phyloP scores from a whole-genome alignment of 2,888 invertebrate species.

The Noctua comes region DNA sequence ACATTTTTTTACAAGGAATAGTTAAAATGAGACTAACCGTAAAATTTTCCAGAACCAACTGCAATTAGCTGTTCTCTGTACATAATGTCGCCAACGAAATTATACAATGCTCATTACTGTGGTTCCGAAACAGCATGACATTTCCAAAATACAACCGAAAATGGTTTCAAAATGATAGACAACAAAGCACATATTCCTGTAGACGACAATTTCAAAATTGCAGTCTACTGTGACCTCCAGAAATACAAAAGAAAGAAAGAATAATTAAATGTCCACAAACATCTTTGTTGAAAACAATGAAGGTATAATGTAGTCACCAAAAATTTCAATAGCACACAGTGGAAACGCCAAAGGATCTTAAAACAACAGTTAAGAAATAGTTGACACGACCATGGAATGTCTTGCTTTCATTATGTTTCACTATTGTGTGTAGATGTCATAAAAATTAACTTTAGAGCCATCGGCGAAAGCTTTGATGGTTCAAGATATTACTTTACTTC shows the following conservation, averaged over 20 bases:
- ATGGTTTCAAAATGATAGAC: conserved; percentile 10
- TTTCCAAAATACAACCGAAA: conserved; percentile 31
- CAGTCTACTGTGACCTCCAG: conserved; percentile 63
- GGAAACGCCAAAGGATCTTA: conserved; percentile 72
- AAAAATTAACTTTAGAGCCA: conserved; percentile 87
- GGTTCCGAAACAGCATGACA: conserved; percentile 83
- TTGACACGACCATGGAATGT: conserved; percentile 80
- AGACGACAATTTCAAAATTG: conserved; percentile 19
- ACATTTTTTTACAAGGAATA: conserved; percentile 60
- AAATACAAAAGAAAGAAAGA: conserved; percentile 67
- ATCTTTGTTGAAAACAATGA: conserved; percentile 75
- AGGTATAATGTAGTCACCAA: conserved; percentile 74
- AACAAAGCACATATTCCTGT: conserved; percentile 43
- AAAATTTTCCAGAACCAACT: conserved; percentile 72
- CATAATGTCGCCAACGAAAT: conserved; percentile 63
- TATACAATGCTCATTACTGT: conserved; percentile 77
- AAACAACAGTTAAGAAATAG: conserved; percentile 78
- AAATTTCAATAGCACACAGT: conserved; percentile 68
- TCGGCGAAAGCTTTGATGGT: conserved; percentile 87
- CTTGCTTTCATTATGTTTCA: conserved; percentile 82
- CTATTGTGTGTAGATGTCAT: conserved; percentile 85
- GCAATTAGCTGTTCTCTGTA: conserved; percentile 72
- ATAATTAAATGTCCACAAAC: conserved; percentile 78
- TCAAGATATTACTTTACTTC: conserved; percentile 77
- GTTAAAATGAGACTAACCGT: conserved; percentile 69